These are phyloP conservation scores for Crepidodera aurea DNA, from an alignment of 2,888 invertebrate genomes.

Conservation along the genomic window DNA sequence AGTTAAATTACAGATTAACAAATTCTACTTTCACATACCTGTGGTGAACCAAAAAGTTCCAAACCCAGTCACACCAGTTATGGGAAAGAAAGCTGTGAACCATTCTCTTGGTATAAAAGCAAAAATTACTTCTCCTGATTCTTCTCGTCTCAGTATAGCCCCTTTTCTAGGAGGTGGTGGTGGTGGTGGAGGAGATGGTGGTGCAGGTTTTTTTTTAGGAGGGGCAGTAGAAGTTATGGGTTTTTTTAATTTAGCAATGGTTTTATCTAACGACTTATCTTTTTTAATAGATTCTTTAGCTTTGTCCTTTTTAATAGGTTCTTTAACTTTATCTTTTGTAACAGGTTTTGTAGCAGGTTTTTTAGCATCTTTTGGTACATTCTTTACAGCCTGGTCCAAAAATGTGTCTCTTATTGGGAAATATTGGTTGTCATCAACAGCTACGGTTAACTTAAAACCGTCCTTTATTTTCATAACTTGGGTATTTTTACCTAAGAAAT, in stretches of 20 bases:
- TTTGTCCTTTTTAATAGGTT: too few relatives aligned
- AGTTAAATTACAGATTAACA: too few relatives aligned
- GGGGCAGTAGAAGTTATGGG: not conserved
- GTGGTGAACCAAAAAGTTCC: constrained; percentile 76
- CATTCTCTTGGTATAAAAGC: constrained; percentile 94
- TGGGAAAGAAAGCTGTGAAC: constrained; percentile 92
- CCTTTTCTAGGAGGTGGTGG: constrained; percentile 22
- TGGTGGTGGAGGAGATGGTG: not conserved
- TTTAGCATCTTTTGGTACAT: not conserved
- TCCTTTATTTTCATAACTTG: constrained; percentile 15
- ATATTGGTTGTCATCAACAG: not conserved
- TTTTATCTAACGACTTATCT: not conserved
- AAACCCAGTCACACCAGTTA: constrained; percentile 91
- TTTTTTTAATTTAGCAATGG: constrained; percentile 12
- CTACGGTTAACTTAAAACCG: constrained; percentile 9
- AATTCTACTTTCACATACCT: not conserved
- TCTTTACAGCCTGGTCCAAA: not conserved
- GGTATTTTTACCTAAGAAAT: constrained; percentile 15
- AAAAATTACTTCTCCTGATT: constrained; percentile 80
- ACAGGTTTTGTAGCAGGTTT: too few relatives aligned
- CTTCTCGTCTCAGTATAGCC: constrained; percentile 63
- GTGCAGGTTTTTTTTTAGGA: too few relatives aligned
- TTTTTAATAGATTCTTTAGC: not conserved
- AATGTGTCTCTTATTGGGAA: not conserved
- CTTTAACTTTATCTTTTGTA: too few relatives aligned